Evolutionary conservation across 2,797 vertebrate genomes (phyloP).

Genomic region (Ctenosaura bakeri): DNA sequence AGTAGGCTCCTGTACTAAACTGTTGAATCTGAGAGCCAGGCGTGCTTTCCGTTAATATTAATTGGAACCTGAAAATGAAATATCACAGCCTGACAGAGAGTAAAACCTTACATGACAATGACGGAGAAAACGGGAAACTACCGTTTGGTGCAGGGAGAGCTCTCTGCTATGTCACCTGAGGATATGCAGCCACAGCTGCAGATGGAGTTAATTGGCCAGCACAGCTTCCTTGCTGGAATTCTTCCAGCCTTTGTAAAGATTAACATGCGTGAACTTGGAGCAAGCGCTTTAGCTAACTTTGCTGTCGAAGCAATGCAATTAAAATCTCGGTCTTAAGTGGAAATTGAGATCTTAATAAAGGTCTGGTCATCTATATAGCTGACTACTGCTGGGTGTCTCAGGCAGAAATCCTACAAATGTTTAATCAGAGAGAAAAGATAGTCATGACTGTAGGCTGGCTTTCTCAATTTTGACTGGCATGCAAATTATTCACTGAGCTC

Average conservation of each 20-base stretch:
- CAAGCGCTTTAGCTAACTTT: background rate
- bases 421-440: background rate
- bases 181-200: conserved; percentile 16
- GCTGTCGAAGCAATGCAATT: conserved; percentile 15
- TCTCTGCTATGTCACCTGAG: conserved; percentile 3
- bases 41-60: background rate
- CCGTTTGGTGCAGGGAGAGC: background rate
- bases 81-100: background rate
- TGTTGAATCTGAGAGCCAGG: background rate
- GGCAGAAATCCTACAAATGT: background rate
- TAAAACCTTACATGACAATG: conserved; percentile 1
- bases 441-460: background rate
- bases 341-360: background rate
- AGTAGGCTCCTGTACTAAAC: background rate
- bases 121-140: conserved; percentile 14
- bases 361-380: background rate
- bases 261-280: conserved; percentile 7
- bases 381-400: background rate
- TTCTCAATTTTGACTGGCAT: conserved; percentile 3
- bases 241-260: conserved; percentile 25
- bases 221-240: conserved; percentile 3
- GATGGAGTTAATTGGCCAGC: conserved; percentile 25
- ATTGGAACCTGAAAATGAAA: conserved; percentile 19
- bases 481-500: background rate
- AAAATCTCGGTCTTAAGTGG: conserved; percentile 13